Evolutionary conservation across 2,113 vertebrate genomes (phyloP).

Genomic region (Aphyosemion australe): DNA sequence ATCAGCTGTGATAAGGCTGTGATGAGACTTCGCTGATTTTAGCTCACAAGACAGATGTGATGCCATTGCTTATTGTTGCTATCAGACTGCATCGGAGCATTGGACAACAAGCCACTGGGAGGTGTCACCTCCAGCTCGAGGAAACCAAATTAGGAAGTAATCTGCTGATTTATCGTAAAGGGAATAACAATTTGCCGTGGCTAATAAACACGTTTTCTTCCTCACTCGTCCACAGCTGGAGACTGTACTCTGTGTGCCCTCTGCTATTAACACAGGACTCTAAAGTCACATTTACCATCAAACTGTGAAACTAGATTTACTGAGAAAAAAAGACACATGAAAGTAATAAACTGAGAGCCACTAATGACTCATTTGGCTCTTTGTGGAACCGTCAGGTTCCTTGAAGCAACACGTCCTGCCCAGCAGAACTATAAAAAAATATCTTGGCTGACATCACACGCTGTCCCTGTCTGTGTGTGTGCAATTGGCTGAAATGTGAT

Average conservation of each 20-base stretch:
- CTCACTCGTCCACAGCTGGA: conserved; percentile 2
- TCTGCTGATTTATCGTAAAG: conserved; percentile 31
- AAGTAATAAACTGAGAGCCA: conserved; percentile 61
- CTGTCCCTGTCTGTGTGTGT: conserved; percentile 12
- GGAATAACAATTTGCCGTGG: conserved; percentile 24
- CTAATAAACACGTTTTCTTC: conserved; percentile 18
- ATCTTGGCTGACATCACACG: conserved; percentile 14
- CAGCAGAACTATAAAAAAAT: conserved; percentile 42
- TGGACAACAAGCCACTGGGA: conserved; percentile 11
- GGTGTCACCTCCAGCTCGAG: conserved; percentile 16
- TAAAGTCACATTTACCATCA: conserved; percentile 51
- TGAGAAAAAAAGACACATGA: conserved; percentile 7
- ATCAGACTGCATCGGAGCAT: conserved; percentile 1
- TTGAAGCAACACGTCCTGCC: conserved; percentile 35
- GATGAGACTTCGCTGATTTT: not conserved
- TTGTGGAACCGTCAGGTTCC: conserved; percentile 54
- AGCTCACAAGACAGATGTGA: conserved; percentile 1
- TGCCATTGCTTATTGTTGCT: not conserved
- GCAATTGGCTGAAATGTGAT: conserved; percentile 49
- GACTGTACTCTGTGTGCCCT: conserved; percentile 52
- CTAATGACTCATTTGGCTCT: conserved; percentile 60
- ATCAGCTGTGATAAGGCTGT: not conserved
- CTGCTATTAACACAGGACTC: conserved; percentile 33
- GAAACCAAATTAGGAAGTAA: conserved; percentile 33
- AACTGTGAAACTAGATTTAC: conserved; percentile 58